Conservation (phyloP, 2,113 vertebrate genomes). For the Cepphus grylle region DNA sequence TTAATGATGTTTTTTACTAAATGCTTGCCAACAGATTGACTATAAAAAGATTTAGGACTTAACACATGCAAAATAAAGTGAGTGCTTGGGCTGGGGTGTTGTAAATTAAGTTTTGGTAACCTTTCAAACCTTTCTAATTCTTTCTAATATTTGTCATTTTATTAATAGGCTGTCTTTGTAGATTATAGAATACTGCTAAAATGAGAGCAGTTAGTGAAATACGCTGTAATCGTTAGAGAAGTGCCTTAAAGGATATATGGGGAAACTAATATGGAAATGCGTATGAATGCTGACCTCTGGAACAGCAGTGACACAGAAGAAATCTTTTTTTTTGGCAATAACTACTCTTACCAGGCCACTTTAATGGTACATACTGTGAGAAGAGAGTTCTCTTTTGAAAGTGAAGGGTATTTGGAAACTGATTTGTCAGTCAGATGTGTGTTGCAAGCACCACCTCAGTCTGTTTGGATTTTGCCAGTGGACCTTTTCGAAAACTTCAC, state of each 20-base stretch:
- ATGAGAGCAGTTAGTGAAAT: not conserved
- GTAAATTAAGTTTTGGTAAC: not conserved
- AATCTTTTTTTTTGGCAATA: not conserved
- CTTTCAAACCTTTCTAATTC: not conserved
- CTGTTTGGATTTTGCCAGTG: not conserved
- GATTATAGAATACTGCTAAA: not conserved
- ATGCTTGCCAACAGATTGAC: not conserved
- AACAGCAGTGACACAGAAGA: not conserved
- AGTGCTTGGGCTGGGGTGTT: not conserved
- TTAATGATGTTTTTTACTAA: not conserved
- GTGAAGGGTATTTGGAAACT: not conserved
- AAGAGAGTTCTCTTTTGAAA: not conserved
- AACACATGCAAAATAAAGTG: not conserved
- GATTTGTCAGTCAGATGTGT: not conserved
- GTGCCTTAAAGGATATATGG: not conserved
- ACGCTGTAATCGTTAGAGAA: not conserved
- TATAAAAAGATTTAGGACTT: not conserved
- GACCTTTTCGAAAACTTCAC: not conserved
- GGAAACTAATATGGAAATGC: not conserved
- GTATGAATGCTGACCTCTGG: not conserved
- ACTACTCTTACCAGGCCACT: not conserved
- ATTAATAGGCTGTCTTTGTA: not conserved
- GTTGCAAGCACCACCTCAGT: not conserved
- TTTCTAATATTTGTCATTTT: not conserved
- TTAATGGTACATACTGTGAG: not conserved